Evolutionary conservation across 1,140 invertebrate species (phyloP).

Genomic region (Charaxes varanes): DNA sequence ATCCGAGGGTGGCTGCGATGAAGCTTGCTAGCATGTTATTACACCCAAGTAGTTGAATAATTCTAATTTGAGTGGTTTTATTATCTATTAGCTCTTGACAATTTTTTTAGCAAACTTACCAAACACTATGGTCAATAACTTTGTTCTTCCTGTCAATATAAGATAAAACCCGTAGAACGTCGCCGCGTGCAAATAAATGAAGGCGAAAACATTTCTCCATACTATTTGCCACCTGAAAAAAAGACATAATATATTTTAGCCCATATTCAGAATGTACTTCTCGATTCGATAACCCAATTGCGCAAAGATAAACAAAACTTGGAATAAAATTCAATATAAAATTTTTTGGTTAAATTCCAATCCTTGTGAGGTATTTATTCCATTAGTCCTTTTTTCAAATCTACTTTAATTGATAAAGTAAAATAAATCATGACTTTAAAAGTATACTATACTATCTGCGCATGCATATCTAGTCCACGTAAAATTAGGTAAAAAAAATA

Average conservation of each 20-base stretch:
- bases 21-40: too few species aligned
- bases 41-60: background rate
- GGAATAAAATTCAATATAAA: background rate
- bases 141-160: constrained; percentile 64
- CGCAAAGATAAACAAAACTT: too few species aligned
- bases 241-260: background rate
- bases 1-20: too few species aligned
- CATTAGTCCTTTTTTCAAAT: too few species aligned
- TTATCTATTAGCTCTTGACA: background rate
- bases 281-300: too few species aligned
- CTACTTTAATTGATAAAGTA: too few species aligned
- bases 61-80: background rate
- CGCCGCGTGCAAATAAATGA: constrained; percentile 78
- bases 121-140: constrained; percentile 28
- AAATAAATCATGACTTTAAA: too few species aligned
- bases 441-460: too few species aligned
- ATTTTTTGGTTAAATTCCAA: background rate
- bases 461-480: too few species aligned
- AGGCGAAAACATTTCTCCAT: constrained; percentile 82
- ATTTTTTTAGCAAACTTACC: constrained; percentile 13
- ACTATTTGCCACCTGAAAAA: constrained; percentile 78
- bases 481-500: too few species aligned
- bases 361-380: too few species aligned
- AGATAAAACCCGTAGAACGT: constrained; percentile 79
- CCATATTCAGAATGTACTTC: background rate